These are phyloP conservation scores for Melopsittacus undulatus DNA, from an alignment of 2,797 vertebrate species.

Conservation along the genomic window DNA sequence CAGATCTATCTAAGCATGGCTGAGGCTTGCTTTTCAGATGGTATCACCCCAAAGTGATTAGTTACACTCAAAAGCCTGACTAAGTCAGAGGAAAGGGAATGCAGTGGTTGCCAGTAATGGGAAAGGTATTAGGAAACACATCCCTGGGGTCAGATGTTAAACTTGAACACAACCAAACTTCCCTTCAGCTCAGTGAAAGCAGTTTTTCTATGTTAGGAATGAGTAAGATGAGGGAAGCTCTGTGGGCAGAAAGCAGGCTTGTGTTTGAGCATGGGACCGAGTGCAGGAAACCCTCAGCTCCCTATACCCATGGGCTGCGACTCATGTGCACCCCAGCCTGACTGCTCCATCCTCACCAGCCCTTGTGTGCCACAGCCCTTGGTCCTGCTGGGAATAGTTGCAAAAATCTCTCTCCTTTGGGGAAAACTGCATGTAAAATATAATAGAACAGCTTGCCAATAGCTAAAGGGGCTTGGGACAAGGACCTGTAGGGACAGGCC, in stretches of 20 bases:
- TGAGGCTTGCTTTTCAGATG: not conserved
- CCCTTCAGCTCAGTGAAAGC: not conserved
- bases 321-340: not conserved
- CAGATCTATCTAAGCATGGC: not conserved
- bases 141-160: not conserved
- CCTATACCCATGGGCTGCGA: not conserved
- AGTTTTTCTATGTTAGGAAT: not conserved
- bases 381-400: not conserved
- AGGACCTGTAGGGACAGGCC: not conserved
- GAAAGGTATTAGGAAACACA: not conserved
- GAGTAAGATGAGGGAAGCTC: not conserved
- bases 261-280: not conserved
- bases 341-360: not conserved
- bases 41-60: not conserved
- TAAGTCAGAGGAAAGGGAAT: conserved; percentile 33
- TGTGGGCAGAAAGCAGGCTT: not conserved
- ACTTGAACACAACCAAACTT: not conserved
- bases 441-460: not conserved
- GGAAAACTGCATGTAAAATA: not conserved
- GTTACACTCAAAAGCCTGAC: not conserved
- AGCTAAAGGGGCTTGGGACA: not conserved
- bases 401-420: not conserved
- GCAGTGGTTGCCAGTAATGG: conserved; percentile 25
- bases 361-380: not conserved
- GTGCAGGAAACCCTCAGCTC: not conserved